These are phyloP conservation scores for Drosophila pectinifera DNA, from an alignment of 1,140 invertebrate species.

Conservation along the genomic window DNA sequence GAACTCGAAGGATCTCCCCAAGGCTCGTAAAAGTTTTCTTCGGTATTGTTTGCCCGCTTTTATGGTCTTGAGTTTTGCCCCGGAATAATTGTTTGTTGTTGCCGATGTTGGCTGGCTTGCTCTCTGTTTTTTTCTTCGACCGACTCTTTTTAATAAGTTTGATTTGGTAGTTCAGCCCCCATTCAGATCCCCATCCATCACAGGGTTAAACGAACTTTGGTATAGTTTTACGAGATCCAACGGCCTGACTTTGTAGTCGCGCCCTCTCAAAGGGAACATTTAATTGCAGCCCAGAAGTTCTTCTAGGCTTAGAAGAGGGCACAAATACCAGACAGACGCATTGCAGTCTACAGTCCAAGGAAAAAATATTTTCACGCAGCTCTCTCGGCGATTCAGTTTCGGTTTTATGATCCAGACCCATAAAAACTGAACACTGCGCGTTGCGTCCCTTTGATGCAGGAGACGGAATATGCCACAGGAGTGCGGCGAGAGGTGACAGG, in stretches of 20 bases:
- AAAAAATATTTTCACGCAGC: constrained; percentile 64
- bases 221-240: constrained; percentile 63
- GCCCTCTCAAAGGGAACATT: constrained; percentile 43
- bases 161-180: constrained; percentile 46
- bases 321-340: constrained; percentile 14
- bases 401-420: constrained; percentile 76
- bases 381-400: constrained; percentile 69
- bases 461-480: constrained; percentile 55
- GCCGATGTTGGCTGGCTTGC: constrained; percentile 54
- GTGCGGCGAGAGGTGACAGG: constrained; percentile 22
- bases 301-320: constrained; percentile 68
- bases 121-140: constrained; percentile 5
- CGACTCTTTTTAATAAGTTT: constrained; percentile 67
- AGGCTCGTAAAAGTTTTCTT: constrained; percentile 74
- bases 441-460: constrained; percentile 69
- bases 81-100: constrained; percentile 73
- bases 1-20: constrained; percentile 45
- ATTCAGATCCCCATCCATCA: constrained; percentile 31
- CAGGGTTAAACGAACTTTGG: constrained; percentile 61
- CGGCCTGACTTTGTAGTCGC: constrained; percentile 68
- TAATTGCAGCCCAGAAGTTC: constrained; percentile 59
- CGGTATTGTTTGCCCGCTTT: constrained; percentile 71
- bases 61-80: constrained; percentile 61
- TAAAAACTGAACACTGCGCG: constrained; percentile 65
- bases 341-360: background rate